Evolutionary conservation across 2,113 vertebrate genomes (phyloP).

Genomic region (Amblyopsis rosae): DNA sequence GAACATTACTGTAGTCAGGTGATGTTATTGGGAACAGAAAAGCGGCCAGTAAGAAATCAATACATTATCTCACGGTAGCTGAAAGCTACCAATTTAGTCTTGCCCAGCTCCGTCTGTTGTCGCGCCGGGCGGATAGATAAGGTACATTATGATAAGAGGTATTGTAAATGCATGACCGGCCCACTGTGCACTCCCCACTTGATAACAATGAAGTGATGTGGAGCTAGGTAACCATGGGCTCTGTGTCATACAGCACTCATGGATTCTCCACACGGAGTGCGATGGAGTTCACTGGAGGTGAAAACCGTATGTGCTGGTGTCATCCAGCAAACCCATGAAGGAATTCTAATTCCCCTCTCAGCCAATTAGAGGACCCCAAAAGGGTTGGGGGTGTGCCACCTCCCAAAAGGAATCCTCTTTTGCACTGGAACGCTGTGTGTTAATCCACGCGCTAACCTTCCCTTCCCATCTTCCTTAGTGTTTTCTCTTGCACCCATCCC

Average conservation of each 20-base stretch:
- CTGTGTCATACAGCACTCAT: conserved; percentile 58
- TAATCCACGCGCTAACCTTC: conserved; percentile 10
- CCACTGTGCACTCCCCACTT: conserved; percentile 20
- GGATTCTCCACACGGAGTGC: conserved; percentile 51
- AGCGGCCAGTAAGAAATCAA: conserved; percentile 41
- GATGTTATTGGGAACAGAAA: conserved; percentile 43
- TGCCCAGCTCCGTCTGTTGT: background rate
- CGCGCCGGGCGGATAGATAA: conserved; percentile 27
- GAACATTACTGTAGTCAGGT: conserved; percentile 18
- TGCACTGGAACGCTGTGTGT: conserved; percentile 13
- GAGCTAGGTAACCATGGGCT: conserved; percentile 25
- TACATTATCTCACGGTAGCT: conserved; percentile 5
- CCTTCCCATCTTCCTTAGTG: no score
- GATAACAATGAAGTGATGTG: conserved; percentile 50
- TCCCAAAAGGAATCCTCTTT: conserved; percentile 26
- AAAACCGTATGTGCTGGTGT: conserved; percentile 28
- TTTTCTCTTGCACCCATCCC: no score
- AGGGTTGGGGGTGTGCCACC: conserved; percentile 3
- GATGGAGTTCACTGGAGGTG: conserved; percentile 61
- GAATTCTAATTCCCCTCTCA: conserved; percentile 42
- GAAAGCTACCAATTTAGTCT: conserved; percentile 22
- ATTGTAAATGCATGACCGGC: background rate
- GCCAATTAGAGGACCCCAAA: conserved; percentile 52
- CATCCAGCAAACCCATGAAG: conserved; percentile 25
- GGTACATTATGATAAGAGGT: conserved; percentile 16